Evolutionary conservation across 2,888 invertebrate species (phyloP), one percentile per base, ranked within the genome.

Genomic region (Pyrocoelia pectoralis): DNA sequence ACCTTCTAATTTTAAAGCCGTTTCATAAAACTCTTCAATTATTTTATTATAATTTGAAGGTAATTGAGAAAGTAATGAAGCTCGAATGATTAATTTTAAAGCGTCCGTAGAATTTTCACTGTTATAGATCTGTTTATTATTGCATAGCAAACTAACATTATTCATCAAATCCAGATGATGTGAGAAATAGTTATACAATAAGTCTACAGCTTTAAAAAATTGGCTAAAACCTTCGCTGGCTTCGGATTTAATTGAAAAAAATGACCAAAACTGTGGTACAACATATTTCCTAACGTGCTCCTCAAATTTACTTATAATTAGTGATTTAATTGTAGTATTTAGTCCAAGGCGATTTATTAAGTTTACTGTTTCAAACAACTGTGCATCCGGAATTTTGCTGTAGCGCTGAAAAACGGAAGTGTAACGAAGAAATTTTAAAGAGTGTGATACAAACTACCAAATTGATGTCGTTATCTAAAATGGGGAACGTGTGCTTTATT

Each of bases 11-110:
- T 73, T 90, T 68, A 94, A 90, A 2, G 93, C 90, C 14, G 89
- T 86, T 80, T 88, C 88, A 75, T 93, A 94, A 79, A 93, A 94
- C 55, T 88, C 87, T 70, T 88, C 86, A 1, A 92, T 88, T 24
- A 91, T 87, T 6, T 85, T 80, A 74, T 89, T 88, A 72, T 91
- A 89, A 72, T 89, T 84, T 6, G 89, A 78, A 15, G 92, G 91
- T 14, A 93, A 77, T 72, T 92, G 91, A 5, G 92, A 88, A 10
- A 92, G 78, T 49, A 94, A 75, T 8, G 88, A 85, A 10, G 89
- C 85, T 74, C 88, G 82, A 8, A 92, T 81, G 17, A 89, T 82
- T 67, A 89, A 84, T 74, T 89, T 89, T 66, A 92, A 87, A 17
- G 86, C 85, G 46, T 83, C 79, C 43, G 86, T 74, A 10, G 87